Conservation (phyloP, 2,888 invertebrate species). For the Patella pellucida region DNA sequence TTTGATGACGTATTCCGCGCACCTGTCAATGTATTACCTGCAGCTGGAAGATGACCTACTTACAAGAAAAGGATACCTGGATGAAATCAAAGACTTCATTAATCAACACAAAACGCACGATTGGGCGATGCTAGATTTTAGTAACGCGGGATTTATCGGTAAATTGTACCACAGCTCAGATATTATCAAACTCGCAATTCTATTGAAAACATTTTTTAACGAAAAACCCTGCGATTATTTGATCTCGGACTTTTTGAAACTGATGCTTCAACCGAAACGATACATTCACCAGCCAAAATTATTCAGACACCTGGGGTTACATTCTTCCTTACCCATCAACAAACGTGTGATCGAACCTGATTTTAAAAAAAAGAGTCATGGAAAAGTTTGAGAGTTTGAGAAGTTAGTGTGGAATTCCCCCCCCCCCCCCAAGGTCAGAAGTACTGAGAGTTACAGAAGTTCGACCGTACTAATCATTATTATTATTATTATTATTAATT, state of each 20-base stretch:
- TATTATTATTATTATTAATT: too few species aligned
- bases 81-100: constrained; percentile 62
- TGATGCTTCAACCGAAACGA: constrained; percentile 39
- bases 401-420: too few species aligned
- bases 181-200: constrained; percentile 44
- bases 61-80: constrained; percentile 60
- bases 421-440: too few species aligned
- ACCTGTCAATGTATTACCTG: constrained; percentile 64
- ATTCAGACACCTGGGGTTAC: constrained; percentile 49
- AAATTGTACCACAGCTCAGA: constrained; percentile 47
- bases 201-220: constrained; percentile 60
- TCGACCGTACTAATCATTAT: too few species aligned
- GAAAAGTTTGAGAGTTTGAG: too few species aligned
- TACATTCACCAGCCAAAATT: constrained; percentile 36
- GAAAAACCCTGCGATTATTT: constrained; percentile 49
- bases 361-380: too few species aligned
- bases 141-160: constrained; percentile 52
- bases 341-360: constrained; percentile 33
- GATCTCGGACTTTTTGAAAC: constrained; percentile 35
- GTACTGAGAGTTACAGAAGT: too few species aligned
- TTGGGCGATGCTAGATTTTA: constrained; percentile 52
- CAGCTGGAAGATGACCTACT: constrained; percentile 71
- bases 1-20: constrained; percentile 61
- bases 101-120: constrained; percentile 35
- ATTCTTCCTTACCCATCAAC: constrained; percentile 46